These are phyloP conservation scores for Megamerina dolium DNA, from an alignment of 2,888 invertebrate genomes.

Conservation along the genomic window DNA sequence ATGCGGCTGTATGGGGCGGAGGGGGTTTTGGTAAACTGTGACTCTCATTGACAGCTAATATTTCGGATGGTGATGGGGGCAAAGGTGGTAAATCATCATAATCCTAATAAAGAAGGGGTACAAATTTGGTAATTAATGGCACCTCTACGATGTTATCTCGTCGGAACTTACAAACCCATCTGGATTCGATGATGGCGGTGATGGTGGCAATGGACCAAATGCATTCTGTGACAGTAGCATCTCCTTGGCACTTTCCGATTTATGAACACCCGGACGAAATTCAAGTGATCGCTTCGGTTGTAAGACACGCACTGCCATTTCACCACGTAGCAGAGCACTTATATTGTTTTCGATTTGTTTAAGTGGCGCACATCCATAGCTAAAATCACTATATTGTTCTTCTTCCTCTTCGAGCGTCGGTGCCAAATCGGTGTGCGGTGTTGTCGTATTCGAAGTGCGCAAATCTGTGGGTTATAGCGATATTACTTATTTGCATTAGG, in stretches of 20 bases:
- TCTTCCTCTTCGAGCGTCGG: conserved; percentile 66
- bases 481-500: no score
- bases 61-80: conserved; percentile 64
- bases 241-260: conserved; percentile 69
- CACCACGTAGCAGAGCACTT: conserved; percentile 59
- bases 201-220: conserved; percentile 48
- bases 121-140: no score
- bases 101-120: conserved; percentile 21
- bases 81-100: conserved; percentile 63
- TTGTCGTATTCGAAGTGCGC: conserved; percentile 43
- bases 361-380: conserved; percentile 60
- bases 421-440: conserved; percentile 60
- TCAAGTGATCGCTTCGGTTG: conserved; percentile 45
- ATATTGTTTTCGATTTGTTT: conserved; percentile 68
- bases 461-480: conserved; percentile 21
- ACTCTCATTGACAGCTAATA: conserved; percentile 52
- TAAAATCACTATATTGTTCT: conserved; percentile 53
- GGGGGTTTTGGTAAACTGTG: conserved; percentile 20
- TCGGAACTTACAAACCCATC: conserved; percentile 28
- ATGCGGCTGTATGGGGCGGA: conserved; percentile 12
- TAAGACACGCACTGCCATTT: conserved; percentile 37
- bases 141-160: no score
- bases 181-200: conserved; percentile 44
- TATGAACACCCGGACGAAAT: conserved; percentile 60
- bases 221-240: conserved; percentile 52